Evolutionary conservation across 2,113 vertebrate species (phyloP), one percentile per base, ranked within the genome.

Genomic region (Gadus chalcogrammus): DNA sequence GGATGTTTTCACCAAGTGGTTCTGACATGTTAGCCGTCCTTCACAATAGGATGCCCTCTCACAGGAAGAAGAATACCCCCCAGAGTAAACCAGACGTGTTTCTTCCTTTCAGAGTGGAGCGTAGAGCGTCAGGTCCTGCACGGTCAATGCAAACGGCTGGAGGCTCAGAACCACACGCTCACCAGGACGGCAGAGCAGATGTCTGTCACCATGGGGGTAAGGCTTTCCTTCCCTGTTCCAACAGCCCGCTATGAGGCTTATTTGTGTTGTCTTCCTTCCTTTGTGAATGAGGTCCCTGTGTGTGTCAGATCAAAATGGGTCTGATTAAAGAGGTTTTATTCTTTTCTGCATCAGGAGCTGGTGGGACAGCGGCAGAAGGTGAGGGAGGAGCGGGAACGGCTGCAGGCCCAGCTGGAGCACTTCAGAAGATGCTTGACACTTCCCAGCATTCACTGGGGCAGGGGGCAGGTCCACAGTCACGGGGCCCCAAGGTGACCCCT

Each of bases 361-460:
- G 89, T 94, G 90, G 93, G 70, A 85, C 97, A 98, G 91, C 95
- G 95, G 84, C 97, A 98, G 93, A 95, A 94, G 82, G 90, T 97
- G 72, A 91, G 93, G 2, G 94, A 94, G 0, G 97, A 99, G 85
- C 88, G 96, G 59, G 97, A 98, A 84, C 91, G 93, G 76, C 94
- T 99, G 85, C 97, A 99, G 87, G 95, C 95, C 0, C 95, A 99
- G 91, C 94, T 99, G 73, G 96, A 98, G 89, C 97, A 98, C 94
- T 96, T 99, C 90, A 89, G 95, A 88, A 96, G 97, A 93, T 99
- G 97, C 93, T 92, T 99, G 93, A 95, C 94, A 53, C 86, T 98
- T 89, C 97, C 97, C 55, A 92, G 92, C 67, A 87, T 93, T 82
- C 94, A 95, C 77, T 98, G 97, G 95, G 93, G 94, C 86, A 91